phyloP scores from a whole-genome alignment of 2,888 invertebrate genomes.

The Drosophila helvetica region DNA sequence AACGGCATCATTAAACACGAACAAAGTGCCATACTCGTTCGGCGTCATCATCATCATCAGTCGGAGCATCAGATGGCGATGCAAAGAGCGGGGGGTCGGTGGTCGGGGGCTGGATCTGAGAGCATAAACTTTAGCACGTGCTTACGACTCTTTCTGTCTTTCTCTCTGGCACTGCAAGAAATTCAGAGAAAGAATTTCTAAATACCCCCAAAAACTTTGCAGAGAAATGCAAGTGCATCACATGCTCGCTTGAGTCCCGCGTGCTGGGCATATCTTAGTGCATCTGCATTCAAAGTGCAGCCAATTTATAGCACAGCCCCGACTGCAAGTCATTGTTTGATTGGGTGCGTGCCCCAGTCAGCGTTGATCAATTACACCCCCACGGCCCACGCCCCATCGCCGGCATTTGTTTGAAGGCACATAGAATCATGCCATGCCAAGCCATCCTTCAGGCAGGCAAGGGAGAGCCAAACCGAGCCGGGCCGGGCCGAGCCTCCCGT shows the following conservation, averaged over 20 bases:
- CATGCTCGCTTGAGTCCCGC: conserved; percentile 22
- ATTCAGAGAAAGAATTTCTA: conserved; percentile 9
- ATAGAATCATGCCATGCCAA: not conserved
- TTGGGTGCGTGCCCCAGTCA: conserved; percentile 53
- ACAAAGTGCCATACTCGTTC: conserved; percentile 74
- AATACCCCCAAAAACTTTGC: not conserved
- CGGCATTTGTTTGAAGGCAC: no score
- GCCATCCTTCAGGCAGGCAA: not conserved
- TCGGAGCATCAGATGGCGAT: conserved; percentile 46
- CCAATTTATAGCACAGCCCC: no score
- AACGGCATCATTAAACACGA: conserved; percentile 78
- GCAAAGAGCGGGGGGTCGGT: conserved; percentile 13
- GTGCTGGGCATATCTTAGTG: conserved; percentile 23
- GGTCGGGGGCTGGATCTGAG: conserved; percentile 29
- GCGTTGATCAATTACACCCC: conserved; percentile 67
- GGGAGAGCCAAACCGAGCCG: not conserved
- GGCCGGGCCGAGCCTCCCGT: not conserved
- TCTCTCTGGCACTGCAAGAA: conserved; percentile 53
- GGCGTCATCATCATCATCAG: conserved; percentile 17
- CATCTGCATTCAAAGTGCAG: no score
- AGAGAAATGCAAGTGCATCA: conserved; percentile 22
- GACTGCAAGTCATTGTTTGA: conserved; percentile 59
- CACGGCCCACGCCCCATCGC: no score
- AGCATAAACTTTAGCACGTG: conserved; percentile 70
- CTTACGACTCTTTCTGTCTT: conserved; percentile 17